Conservation (phyloP, 2,113 vertebrate genomes). For the Chinchilla lanigera region DNA sequence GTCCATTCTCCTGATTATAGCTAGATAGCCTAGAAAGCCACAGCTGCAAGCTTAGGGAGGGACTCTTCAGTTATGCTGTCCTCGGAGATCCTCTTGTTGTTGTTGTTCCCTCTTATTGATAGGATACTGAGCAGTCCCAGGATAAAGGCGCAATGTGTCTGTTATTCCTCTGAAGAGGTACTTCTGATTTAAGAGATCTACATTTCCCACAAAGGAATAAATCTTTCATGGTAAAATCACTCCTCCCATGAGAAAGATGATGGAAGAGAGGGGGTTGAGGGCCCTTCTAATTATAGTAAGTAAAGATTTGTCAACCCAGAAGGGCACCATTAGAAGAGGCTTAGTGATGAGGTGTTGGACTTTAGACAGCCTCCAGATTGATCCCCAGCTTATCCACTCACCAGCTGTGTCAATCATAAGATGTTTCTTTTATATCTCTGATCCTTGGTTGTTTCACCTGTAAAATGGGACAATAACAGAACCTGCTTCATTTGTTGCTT, state of each 20-base stretch:
- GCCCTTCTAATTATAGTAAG: neutral
- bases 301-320: neutral
- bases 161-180: neutral
- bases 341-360: neutral
- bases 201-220: neutral
- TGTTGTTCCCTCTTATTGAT: neutral
- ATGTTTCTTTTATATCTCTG: constrained; percentile 4
- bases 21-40: neutral
- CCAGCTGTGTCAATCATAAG: neutral
- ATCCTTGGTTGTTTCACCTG: neutral
- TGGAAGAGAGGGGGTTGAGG: neutral
- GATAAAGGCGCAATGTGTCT: neutral
- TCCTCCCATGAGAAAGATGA: neutral
- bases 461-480: neutral
- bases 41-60: neutral
- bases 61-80: neutral
- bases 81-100: neutral
- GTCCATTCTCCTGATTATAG: neutral
- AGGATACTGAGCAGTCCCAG: neutral
- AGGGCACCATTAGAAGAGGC: neutral
- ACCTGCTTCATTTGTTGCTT: neutral
- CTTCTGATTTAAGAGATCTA: neutral
- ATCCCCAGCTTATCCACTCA: neutral
- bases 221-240: neutral
- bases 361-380: neutral